Evolutionary conservation across 2,888 invertebrate genomes (phyloP).

Genomic region (Altica lythri): DNA sequence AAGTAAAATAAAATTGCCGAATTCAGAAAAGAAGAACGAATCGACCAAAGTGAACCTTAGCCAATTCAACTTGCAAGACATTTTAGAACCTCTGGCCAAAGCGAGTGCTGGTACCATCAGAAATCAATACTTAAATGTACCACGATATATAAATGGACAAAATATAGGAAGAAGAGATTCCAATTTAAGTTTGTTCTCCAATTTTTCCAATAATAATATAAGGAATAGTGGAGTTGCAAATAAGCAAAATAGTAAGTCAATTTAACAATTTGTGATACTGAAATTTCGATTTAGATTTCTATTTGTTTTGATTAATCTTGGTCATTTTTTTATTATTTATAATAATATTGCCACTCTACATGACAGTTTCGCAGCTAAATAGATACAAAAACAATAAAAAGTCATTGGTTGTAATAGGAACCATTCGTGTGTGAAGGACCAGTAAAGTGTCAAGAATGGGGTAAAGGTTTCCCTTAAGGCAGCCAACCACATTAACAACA

Average conservation of each 20-base stretch:
- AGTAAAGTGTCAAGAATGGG: too few species aligned
- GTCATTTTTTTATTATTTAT: too few species aligned
- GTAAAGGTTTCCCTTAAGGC: too few species aligned
- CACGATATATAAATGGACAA: constrained; percentile 77
- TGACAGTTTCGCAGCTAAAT: too few species aligned
- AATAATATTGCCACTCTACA: too few species aligned
- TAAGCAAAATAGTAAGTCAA: constrained; percentile 42
- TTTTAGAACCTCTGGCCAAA: constrained; percentile 54
- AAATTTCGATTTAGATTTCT: too few species aligned
- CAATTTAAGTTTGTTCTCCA: constrained; percentile 44
- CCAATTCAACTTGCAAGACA: constrained; percentile 57
- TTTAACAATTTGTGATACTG: too few species aligned
- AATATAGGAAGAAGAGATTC: constrained; percentile 49
- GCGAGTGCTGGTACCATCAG: constrained; percentile 62
- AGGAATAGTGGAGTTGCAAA: constrained; percentile 44
- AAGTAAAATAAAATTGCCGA: constrained; percentile 50
- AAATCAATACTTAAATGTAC: constrained; percentile 73
- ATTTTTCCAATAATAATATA: constrained; percentile 40
- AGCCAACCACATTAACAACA: too few species aligned
- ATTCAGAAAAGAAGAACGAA: constrained; percentile 52
- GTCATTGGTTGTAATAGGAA: too few species aligned
- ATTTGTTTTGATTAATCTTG: too few species aligned
- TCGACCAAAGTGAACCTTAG: constrained; percentile 59
- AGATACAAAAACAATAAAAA: too few species aligned
- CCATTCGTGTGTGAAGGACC: too few species aligned